A percentile compares a stretch with the other conserved stretches of the same genome.
Evolutionary conservation across 2,797 vertebrate species (phyloP).

Genomic region (Rhinoraja longicauda): DNA sequence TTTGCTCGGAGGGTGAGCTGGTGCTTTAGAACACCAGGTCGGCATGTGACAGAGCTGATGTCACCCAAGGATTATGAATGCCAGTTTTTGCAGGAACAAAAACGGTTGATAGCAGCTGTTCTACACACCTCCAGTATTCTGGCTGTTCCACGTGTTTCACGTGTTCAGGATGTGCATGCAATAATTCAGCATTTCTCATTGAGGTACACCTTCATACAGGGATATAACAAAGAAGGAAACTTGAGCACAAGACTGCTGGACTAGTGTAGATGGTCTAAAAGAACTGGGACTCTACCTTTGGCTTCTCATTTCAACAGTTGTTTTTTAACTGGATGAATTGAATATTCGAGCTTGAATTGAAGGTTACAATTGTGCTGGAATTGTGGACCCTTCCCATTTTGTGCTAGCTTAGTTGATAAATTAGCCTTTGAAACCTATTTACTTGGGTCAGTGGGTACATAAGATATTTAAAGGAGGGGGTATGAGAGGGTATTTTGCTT

Average conservation of each 20-base stretch:
- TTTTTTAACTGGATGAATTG: not conserved
- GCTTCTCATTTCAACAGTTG: not conserved
- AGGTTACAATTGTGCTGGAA: not conserved
- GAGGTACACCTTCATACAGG: not conserved
- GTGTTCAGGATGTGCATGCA: not conserved
- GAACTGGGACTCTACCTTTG: not conserved
- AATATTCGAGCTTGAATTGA: no score
- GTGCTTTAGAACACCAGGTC: not conserved
- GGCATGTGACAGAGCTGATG: not conserved
- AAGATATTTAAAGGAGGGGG: not conserved
- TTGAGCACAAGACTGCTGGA: not conserved
- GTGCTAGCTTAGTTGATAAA: not conserved
- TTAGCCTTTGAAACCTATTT: not conserved
- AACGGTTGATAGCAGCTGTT: not conserved
- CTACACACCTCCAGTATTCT: not conserved
- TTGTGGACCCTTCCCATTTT: not conserved
- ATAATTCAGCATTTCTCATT: not conserved
- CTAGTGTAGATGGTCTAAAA: not conserved
- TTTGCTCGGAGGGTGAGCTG: not conserved
- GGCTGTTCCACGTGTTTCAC: not conserved
- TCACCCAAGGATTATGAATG: not conserved
- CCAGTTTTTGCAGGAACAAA: not conserved
- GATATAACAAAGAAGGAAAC: not conserved
- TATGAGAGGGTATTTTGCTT: not conserved
- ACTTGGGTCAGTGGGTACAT: not conserved